Evolutionary conservation across 2,888 invertebrate species (phyloP), one percentile per base, ranked within the genome.

Genomic region (Sphaerophoria taeniata): DNA sequence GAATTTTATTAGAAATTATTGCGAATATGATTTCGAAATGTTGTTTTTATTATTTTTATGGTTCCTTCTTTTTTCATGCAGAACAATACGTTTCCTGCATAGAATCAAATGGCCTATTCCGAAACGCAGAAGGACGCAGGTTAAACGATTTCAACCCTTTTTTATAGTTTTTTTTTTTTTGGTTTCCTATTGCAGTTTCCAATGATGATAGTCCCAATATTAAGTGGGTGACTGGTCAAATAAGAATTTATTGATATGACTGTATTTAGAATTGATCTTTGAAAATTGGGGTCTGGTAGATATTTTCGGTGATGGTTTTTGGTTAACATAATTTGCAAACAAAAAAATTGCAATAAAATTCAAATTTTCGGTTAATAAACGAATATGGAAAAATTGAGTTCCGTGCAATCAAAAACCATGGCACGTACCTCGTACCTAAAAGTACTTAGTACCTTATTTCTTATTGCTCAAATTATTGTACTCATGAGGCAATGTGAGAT

Each of bases 1-100:
- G 9, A 74, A 34, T 83, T 83, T 79, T 83, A 83, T 83, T 83
- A 65, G 78, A 74, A 83, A 83, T 74, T 78, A 83, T 83, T 83
- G 83, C 79, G 70, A 83, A 83, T 78, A 83, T 65, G 73, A 56
- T 74, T 71, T 78, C 60, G 36, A 77, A 72, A 67, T 53, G 43
- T 55, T 61, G 55, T 63, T 47, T 67, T 39, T 3, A 72, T 72
- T 69, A 71, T 79, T 83, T 83, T 83, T 83, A 83, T 47, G 70
- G 71, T 56, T 56, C 31, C 75, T 75, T 75, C 76, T 81, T 81
- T 58, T 53, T 65, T 7, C 24, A 24, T 1, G 9, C 43, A 51
- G 67, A 72, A 76, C 67, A 76, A 71, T 72, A 67, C 76, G 31
- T 49, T 49, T 9, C 33, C 65, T 33, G 16, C 16, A 65, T 49